Conservation (phyloP, 2,113 vertebrate genomes). For the Bujurquina vittata region DNA sequence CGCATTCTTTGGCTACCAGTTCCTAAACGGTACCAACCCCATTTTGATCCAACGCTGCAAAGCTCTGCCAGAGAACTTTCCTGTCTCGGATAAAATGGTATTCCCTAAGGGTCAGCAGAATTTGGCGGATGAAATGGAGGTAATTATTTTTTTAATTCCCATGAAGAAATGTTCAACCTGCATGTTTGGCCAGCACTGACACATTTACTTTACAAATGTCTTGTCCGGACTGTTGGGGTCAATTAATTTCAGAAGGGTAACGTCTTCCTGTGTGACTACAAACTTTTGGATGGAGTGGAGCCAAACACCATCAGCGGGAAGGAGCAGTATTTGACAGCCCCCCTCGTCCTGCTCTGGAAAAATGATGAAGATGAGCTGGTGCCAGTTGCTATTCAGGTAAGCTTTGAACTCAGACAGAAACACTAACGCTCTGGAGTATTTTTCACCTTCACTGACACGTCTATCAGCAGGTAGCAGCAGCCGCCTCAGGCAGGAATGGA, state of each 20-base stretch:
- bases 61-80: constrained; percentile 83
- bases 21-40: constrained; percentile 89
- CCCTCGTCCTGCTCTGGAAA: constrained; percentile 78
- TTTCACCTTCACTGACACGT: too few species aligned
- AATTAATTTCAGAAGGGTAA: constrained; percentile 77
- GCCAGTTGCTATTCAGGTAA: constrained; percentile 85
- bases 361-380: constrained; percentile 65
- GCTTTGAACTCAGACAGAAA: not conserved
- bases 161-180: not conserved
- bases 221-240: too few species aligned
- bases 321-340: constrained; percentile 79
- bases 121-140: constrained; percentile 85
- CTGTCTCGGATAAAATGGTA: constrained; percentile 86
- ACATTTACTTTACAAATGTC: too few species aligned
- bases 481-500: too few species aligned
- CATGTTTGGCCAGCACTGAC: not conserved
- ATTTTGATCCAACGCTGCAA: constrained; percentile 84
- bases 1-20: constrained; percentile 90
- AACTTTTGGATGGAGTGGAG: constrained; percentile 20
- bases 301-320: not conserved
- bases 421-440: not conserved
- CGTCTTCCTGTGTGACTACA: constrained; percentile 83
- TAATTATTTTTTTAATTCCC: constrained; percentile 38
- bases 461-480: too few species aligned
- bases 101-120: constrained; percentile 72